Conservation (phyloP, 2,797 vertebrate genomes). For the Percopsis omiscomaycus region DNA sequence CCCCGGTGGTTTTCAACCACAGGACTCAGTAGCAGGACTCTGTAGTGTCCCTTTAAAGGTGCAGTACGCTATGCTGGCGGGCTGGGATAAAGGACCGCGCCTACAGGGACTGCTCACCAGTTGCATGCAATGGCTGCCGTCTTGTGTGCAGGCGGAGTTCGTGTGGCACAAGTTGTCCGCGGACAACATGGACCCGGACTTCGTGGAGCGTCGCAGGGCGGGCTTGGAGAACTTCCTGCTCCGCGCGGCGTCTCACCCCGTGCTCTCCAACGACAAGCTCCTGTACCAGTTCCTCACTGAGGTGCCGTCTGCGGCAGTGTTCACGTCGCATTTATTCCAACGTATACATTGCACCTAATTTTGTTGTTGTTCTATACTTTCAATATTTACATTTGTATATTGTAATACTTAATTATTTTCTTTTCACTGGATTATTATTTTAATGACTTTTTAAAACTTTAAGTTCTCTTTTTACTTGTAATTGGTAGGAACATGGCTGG, state of each 20-base stretch:
- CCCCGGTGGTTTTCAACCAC: too few relatives aligned
- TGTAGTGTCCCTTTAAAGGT: too few relatives aligned
- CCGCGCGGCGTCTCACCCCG: slow-evolving; percentile 88
- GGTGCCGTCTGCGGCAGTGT: slow-evolving; percentile 29
- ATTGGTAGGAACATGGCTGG: slow-evolving; percentile 88
- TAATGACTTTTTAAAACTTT: too few relatives aligned
- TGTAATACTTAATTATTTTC: too few relatives aligned
- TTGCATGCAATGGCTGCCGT: background rate
- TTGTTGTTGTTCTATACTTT: too few relatives aligned
- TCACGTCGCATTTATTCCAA: background rate
- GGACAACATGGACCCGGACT: slow-evolving; percentile 98
- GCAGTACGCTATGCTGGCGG: too few relatives aligned
- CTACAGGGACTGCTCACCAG: too few relatives aligned
- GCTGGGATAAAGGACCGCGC: too few relatives aligned
- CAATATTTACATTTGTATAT: too few relatives aligned
- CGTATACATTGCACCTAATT: background rate
- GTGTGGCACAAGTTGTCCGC: slow-evolving; percentile 97
- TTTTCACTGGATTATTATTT: background rate
- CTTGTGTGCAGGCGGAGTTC: slow-evolving; percentile 86
- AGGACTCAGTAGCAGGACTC: too few relatives aligned
- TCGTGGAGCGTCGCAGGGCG: slow-evolving; percentile 91
- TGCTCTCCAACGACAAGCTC: slow-evolving; percentile 88
- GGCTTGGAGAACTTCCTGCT: slow-evolving; percentile 95
- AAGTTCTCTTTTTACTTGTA: background rate
- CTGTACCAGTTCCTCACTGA: slow-evolving; percentile 90